Percentiles rank a stretch among this genome's conserved stretches.
Conservation (phyloP, 2,797 vertebrate genomes). For the Danionella dracula region DNA sequence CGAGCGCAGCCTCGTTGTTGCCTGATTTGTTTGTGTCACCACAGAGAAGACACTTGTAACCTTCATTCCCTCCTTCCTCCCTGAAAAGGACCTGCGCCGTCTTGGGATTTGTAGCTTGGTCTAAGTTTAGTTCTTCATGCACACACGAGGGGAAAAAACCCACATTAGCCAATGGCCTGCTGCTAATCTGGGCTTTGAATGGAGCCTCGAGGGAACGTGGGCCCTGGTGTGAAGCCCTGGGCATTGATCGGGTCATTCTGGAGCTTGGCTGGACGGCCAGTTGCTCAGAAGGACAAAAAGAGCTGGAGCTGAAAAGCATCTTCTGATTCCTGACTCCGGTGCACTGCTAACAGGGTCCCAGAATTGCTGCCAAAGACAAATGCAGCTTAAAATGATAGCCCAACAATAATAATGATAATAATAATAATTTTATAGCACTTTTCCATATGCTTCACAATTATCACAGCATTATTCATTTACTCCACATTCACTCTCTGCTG, state of each 20-base stretch:
- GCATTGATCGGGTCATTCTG: conserved; percentile 39
- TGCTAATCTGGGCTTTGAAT: conserved; percentile 43
- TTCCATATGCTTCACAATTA: too few relatives aligned
- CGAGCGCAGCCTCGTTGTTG: conserved; percentile 5
- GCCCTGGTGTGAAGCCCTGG: conserved; percentile 18
- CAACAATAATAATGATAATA: too few relatives aligned
- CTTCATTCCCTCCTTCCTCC: conserved; percentile 25
- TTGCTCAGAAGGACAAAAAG: not conserved
- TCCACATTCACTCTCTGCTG: too few relatives aligned
- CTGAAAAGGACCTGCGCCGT: conserved; percentile 29
- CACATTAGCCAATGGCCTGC: conserved; percentile 31
- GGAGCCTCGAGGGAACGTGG: conserved; percentile 22
- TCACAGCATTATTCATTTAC: too few relatives aligned
- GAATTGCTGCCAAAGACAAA: too few relatives aligned
- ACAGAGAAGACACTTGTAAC: conserved; percentile 35
- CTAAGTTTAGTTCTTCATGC: conserved; percentile 38
- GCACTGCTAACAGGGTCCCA: too few relatives aligned
- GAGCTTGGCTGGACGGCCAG: conserved; percentile 6
- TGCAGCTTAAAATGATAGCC: too few relatives aligned
- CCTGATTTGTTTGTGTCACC: conserved; percentile 31
- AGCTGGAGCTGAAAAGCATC: not conserved
- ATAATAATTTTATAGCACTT: too few relatives aligned
- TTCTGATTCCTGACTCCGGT: not conserved
- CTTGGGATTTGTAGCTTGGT: conserved; percentile 26
- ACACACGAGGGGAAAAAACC: conserved; percentile 14